Conservation (phyloP, 2,888 invertebrate genomes). For the Carpatolechia fugitivella region DNA sequence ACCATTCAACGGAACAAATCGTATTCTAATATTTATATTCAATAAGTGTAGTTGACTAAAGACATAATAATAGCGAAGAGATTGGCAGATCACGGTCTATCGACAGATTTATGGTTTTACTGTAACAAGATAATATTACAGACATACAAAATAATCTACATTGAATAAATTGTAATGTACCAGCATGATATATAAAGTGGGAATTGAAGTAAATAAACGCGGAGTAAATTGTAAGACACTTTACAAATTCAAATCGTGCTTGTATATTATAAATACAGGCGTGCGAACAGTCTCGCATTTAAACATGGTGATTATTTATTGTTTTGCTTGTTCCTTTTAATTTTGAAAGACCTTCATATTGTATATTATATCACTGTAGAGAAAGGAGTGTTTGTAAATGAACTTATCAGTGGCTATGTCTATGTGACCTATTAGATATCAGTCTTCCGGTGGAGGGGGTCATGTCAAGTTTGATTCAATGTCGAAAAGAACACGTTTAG, state of each 20-base stretch:
- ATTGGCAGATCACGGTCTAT: constrained; percentile 9
- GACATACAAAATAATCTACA: too few relatives aligned
- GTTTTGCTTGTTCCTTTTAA: too few relatives aligned
- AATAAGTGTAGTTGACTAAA: too few relatives aligned
- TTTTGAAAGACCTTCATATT: too few relatives aligned
- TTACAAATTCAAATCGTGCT: not conserved
- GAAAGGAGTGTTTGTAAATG: too few relatives aligned
- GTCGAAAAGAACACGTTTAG: not conserved
- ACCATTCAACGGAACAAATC: too few relatives aligned
- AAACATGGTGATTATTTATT: not conserved
- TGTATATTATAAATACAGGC: not conserved
- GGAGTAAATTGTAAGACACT: not conserved
- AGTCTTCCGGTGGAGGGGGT: not conserved
- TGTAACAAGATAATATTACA: not conserved
- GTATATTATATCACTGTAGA: too few relatives aligned
- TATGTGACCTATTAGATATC: not conserved
- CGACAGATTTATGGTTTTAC: not conserved
- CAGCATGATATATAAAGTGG: not conserved
- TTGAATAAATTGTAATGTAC: too few relatives aligned
- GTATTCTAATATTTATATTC: too few relatives aligned
- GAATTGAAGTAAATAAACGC: not conserved
- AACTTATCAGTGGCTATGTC: too few relatives aligned
- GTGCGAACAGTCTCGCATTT: not conserved
- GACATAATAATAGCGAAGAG: not conserved
- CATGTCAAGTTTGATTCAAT: not conserved